A percentile compares a stretch with the other conserved stretches of the same genome.
These are phyloP conservation scores for Heloderma charlesbogerti DNA, from an alignment of 2,113 vertebrate species.

Conservation along the genomic window DNA sequence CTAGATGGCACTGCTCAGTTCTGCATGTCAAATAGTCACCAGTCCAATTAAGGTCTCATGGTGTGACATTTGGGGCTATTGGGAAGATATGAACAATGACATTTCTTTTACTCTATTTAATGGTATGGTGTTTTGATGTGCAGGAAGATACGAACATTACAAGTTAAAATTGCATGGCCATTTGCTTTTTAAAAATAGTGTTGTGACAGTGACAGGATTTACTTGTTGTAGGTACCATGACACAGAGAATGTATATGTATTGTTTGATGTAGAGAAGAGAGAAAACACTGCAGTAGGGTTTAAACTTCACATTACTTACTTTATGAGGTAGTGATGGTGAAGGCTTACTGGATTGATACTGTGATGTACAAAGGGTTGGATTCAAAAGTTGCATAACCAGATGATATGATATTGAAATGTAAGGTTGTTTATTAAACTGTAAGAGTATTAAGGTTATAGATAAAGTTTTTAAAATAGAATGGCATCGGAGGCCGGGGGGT, in stretches of 20 bases:
- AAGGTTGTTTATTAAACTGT: too few relatives aligned
- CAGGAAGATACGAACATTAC: slow-evolving; percentile 48
- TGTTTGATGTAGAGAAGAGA: slow-evolving; percentile 46
- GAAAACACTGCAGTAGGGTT: slow-evolving; percentile 30
- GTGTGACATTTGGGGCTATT: slow-evolving; percentile 57
- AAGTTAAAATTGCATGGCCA: slow-evolving; percentile 36
- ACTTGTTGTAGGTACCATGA: slow-evolving; percentile 43
- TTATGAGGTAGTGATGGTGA: slow-evolving; percentile 1
- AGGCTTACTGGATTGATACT: neutral
- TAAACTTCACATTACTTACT: slow-evolving; percentile 47
- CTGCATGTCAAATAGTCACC: slow-evolving; percentile 72
- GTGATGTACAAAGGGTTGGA: neutral
- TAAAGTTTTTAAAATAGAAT: too few relatives aligned
- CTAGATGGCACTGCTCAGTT: slow-evolving; percentile 73
- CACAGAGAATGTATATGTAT: slow-evolving; percentile 51
- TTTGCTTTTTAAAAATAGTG: slow-evolving; percentile 65
- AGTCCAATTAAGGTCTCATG: slow-evolving; percentile 74
- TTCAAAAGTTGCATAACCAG: neutral
- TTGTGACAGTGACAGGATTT: slow-evolving; percentile 61
- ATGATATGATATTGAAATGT: too few relatives aligned
- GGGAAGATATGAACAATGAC: slow-evolving; percentile 54
- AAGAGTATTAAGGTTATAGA: too few relatives aligned
- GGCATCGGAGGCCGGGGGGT: too few relatives aligned
- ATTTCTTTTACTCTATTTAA: slow-evolving; percentile 61
- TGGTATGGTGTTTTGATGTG: slow-evolving; percentile 26